Evolutionary conservation across 1,140 invertebrate genomes (phyloP), one percentile per base, ranked within the genome.

Genomic region (Linepithema humile): DNA sequence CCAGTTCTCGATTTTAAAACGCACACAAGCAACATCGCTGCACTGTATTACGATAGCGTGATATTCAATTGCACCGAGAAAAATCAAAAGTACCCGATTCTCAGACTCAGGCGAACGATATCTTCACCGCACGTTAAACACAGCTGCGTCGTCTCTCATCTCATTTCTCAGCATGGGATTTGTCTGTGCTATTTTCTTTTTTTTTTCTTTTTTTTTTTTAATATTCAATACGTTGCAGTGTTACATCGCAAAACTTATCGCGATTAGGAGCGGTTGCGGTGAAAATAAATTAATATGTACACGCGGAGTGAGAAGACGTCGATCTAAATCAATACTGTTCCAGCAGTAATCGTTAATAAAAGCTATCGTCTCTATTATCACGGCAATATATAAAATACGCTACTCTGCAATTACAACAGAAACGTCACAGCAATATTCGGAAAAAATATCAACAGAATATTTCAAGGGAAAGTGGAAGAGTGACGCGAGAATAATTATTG

Each of bases 321-420:
- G 15, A 10, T 64, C 29, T 50, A 73, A 57, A 59, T 53, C n/a
- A 82, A 43, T 73, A 86, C 85, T 84, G 85, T 84, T 80, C 67
- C 82, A 88, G 82, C 74, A 88, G 74, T 88, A 87, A 84, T 78
- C 23, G 45, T 50, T 15, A 60, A 60, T 55, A 53, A 77, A 65
- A 50, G 43, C 2, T 48, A 7, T 64, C 20, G 17, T 26, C 26
- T 64, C 57, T 40, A 12, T 65, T 50, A 17, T 1, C 26, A 40
- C 29, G 32, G 29, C 17, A 43, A 72, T 43, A n/a, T n/a, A n/a
- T n/a, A n/a, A n/a, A n/a, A 80, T 35, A 73, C 20, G 5, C 40
- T 59, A 82, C 9, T 70, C 32, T 40, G 38, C 43, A 82, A 83
- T 53, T 17, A 29, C 20, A 40, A 53, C 15, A 48, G 1, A 77